Evolutionary conservation across 1,140 invertebrate genomes (phyloP), one percentile per base, ranked within the genome.

Genomic region (Drosophila rufa): DNA sequence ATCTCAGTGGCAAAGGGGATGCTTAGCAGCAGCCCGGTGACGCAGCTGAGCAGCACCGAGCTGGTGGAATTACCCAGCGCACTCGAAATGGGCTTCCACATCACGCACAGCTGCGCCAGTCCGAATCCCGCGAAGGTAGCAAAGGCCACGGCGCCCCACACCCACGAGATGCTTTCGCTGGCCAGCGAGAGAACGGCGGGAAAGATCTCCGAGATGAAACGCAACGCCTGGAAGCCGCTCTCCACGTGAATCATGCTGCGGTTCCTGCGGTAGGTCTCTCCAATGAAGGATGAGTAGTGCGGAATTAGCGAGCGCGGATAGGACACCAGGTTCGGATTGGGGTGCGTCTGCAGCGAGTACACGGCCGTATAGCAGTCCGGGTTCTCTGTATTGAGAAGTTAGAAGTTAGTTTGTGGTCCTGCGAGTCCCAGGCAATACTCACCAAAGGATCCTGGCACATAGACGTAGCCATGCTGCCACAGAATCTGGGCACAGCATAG

Each of bases 131-230:
- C 96, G 55, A 98, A 94, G 51, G 96, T 95, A 78, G 97, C 96
- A 93, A 98, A 98, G 80, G 97, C 97, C 15, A 98, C 94, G 9
- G 97, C 95, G 0, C 96, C 96, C 97, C 97, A 98, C 96, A 94
- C 87, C 95, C 94, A 67, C 75, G 93, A 92, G 17, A 93, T 58
- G 33, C 46, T 55, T 33, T 81, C 59, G 82, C 81, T 94, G 14
- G 96, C 93, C 19, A 96, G 93, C 1, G 97, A 96, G 3, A 97
- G 93, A 3, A 97, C 96, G 0, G 97, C 96, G 1, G 97, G 97
- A 67, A 98, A 95, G 4, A 98, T 92, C 93, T 98, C 97, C 6
- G 97, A 98, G 0, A 96, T 96, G 19, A 98, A 93, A 46, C 97
- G 94, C 55, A 98, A 90, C 2, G 95, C 94, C 92, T 98, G 96